Percentiles rank a stretch among this genome's conserved stretches.
Evolutionary conservation across 2,113 vertebrate genomes (phyloP).

Genomic region (Eretmodus cyanostictus): DNA sequence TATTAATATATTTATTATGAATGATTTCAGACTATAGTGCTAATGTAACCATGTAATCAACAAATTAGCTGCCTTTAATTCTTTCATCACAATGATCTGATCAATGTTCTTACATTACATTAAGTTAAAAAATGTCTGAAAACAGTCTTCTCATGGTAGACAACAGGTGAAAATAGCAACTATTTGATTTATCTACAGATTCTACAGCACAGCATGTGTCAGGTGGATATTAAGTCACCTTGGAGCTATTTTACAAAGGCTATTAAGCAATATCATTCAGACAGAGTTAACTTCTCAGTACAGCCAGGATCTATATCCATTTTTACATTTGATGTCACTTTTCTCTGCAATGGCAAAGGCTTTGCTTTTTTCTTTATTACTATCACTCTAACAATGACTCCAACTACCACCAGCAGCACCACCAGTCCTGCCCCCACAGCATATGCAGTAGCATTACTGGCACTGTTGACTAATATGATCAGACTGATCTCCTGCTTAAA

Average conservation of each 20-base stretch:
- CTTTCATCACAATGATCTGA: neutral
- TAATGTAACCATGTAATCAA: neutral
- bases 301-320: neutral
- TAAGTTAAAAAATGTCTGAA: neutral
- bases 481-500: constrained; percentile 43
- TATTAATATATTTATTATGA: neutral
- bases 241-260: neutral
- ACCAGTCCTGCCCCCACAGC: neutral
- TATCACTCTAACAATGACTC: neutral
- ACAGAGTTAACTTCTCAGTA: neutral
- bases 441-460: neutral
- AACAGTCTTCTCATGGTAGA: neutral
- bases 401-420: constrained; percentile 18
- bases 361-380: neutral
- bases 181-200: neutral
- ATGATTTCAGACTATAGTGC: neutral
- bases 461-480: neutral
- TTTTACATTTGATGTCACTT: neutral
- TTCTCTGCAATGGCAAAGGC: neutral
- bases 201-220: neutral
- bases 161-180: neutral
- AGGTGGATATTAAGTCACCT: neutral
- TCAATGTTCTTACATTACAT: neutral
- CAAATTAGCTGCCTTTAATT: neutral
- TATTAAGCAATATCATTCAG: neutral